These are phyloP conservation scores for Pampus argenteus DNA, from an alignment of 2,797 vertebrate species.

Conservation along the genomic window DNA sequence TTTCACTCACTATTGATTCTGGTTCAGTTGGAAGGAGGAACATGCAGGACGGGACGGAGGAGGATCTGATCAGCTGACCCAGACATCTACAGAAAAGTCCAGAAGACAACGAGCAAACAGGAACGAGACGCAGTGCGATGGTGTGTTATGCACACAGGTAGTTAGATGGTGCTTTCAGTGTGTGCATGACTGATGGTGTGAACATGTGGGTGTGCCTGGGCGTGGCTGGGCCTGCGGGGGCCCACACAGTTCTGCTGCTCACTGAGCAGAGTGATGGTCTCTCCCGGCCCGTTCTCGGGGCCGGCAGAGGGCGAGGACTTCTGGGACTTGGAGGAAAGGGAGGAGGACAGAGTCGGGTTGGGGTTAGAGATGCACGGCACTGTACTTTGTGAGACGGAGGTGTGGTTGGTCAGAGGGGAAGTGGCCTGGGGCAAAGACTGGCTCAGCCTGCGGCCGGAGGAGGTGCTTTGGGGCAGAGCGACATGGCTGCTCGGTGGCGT, in stretches of 20 bases:
- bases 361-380: constrained; percentile 20
- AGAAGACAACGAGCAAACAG: constrained; percentile 45
- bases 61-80: constrained; percentile 36
- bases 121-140: constrained; percentile 26
- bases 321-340: constrained; percentile 51
- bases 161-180: constrained; percentile 91
- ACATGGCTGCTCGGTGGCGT: constrained; percentile 20
- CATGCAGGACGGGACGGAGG: constrained; percentile 58
- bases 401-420: constrained; percentile 51
- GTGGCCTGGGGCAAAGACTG: constrained; percentile 59
- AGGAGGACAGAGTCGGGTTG: constrained; percentile 22
- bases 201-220: constrained; percentile 56
- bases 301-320: constrained; percentile 58
- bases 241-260: constrained; percentile 89
- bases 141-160: constrained; percentile 25
- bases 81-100: constrained; percentile 22
- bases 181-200: constrained; percentile 80
- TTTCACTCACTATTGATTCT: too few relatives aligned
- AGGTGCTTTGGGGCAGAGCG: constrained; percentile 26
- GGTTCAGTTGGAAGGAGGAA: too few relatives aligned
- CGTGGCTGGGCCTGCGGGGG: constrained; percentile 77
- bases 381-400: constrained; percentile 40
- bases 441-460: constrained; percentile 57
- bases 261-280: constrained; percentile 90
- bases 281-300: constrained; percentile 80